Evolutionary conservation across 2,113 vertebrate genomes (phyloP), one percentile per base, ranked within the genome.

Genomic region (Anguilla rostrata): DNA sequence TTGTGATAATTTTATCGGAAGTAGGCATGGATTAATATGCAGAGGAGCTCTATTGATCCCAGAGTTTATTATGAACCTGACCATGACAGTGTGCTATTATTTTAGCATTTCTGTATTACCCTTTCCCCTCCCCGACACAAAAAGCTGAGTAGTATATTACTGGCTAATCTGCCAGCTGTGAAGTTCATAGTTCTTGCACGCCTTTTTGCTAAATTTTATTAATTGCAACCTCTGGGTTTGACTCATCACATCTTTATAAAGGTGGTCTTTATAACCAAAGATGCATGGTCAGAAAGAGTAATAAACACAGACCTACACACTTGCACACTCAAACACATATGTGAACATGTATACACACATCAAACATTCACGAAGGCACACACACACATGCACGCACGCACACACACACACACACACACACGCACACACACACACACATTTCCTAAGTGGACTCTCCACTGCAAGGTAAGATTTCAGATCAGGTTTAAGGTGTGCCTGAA

Each of bases 171-270:
- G 83, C 88, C 82, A 49, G 87, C 81, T 86, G 82, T 81, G 85
- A 83, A 63, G 88, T 87, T 88, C 75, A 86, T 78, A 43, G 39
- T 53, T 87, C 89, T 85, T 89, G 86, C 49, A 86, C 12, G 84
- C 80, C 49, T 88, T 86, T 63, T 83, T 87, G 86, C 83, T 66
- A 86, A 90, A 89, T 81, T 16, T 22, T 88, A 91, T 90, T 56
- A 86, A 85, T 88, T 86, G 83, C 85, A 85, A 53, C 11, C 49
- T 53, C 49, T 12, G 1, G 49, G 8, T 11, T 53, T 53, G 49
- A 53, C 43, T 46, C 49, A 53, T 53, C 49, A 53, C 49, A 53
- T 53, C 49, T 14, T 53, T 12, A 53, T 53, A 12, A 12, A 53
- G 11, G 11, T 2, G 9, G 49, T 12, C 49, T 53, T 53, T 53